Evolutionary conservation across 2,797 vertebrate species (phyloP), one percentile per base, ranked within the genome.

Genomic region (Perodicticus potto): DNA sequence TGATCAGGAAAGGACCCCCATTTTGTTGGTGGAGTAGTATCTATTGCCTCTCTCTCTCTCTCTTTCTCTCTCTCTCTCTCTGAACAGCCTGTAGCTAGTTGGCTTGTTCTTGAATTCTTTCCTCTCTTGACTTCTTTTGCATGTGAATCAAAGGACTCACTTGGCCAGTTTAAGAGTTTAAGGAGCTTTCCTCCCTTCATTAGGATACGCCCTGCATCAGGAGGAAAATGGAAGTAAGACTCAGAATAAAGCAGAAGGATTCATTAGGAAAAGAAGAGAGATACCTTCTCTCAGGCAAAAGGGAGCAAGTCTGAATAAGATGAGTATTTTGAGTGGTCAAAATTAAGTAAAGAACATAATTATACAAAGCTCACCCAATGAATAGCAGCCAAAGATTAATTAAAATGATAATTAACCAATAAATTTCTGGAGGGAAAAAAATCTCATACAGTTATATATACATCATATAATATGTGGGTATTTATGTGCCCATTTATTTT

Each of bases 341-440:
- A 91, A 65, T 69, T 74, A 72, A 89, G 25, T 55, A 86, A n/a
- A 81, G 65, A 84, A 59, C 34, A 93, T 69, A 72, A 89, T 53
- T 70, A 80, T 22, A 65, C 59, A 53, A 94, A 92, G 32, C 3
- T 67, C 40, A 95, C 2, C 12, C 49, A 90, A 73, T 89, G 63
- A 89, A 86, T 55, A 86, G 2, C 32, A 81, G 59, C 17, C 61
- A 92, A 86, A 78, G 23, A 77, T 37, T 81, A 91, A 88, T 16
- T 67, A 67, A 86, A 89, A 88, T 61, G 29, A 74, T 17, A 83
- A 83, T 17, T 13, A 72, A 59, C 22, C 65, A 43, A 61, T 61
- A 19, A 53, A 89, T 43, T 63, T 81, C 83, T 61, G 7, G 25
- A n/a, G 10, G 25, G 22, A 34, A 83, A 86, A 86, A 17, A 94